phyloP scores from a whole-genome alignment of 2,113 vertebrate genomes.

The Pangasianodon hypophthalmus region DNA sequence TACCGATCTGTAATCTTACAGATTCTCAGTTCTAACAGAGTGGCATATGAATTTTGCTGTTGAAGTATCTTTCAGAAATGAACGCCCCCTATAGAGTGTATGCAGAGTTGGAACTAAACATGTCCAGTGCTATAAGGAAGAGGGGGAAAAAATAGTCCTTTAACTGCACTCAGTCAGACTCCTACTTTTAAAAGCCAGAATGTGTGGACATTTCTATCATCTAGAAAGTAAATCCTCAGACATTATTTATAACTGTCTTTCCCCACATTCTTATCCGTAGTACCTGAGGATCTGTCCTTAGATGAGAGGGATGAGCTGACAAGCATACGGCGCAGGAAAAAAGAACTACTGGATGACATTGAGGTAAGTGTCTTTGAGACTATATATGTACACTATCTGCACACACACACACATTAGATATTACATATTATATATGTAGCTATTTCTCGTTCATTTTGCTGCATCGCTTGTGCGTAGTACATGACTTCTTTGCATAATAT shows the following conservation, averaged over 20 bases:
- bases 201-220: not conserved
- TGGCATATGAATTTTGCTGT: slow-evolving; percentile 33
- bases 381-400: not conserved
- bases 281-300: slow-evolving; percentile 89
- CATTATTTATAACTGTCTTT: slow-evolving; percentile 40
- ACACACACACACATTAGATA: not conserved
- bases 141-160: not conserved
- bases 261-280: slow-evolving; percentile 70
- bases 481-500: not conserved
- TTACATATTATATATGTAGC: not conserved
- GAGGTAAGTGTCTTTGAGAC: slow-evolving; percentile 78
- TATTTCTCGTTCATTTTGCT: not conserved
- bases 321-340: slow-evolving; percentile 94
- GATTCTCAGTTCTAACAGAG: slow-evolving; percentile 50
- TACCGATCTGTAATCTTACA: slow-evolving; percentile 54
- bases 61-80: not conserved
- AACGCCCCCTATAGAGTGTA: not conserved
- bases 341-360: slow-evolving; percentile 96
- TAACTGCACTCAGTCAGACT: slow-evolving; percentile 14
- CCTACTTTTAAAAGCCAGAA: slow-evolving; percentile 21
- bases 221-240: slow-evolving; percentile 21
- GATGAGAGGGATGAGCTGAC: slow-evolving; percentile 93
- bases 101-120: not conserved
- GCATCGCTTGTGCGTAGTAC: not conserved
- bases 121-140: not conserved